A percentile compares a stretch with the other conserved stretches of the same genome.
Evolutionary conservation across 1,140 invertebrate species (phyloP).

Genomic region (Zaprionus gabonicus): DNA sequence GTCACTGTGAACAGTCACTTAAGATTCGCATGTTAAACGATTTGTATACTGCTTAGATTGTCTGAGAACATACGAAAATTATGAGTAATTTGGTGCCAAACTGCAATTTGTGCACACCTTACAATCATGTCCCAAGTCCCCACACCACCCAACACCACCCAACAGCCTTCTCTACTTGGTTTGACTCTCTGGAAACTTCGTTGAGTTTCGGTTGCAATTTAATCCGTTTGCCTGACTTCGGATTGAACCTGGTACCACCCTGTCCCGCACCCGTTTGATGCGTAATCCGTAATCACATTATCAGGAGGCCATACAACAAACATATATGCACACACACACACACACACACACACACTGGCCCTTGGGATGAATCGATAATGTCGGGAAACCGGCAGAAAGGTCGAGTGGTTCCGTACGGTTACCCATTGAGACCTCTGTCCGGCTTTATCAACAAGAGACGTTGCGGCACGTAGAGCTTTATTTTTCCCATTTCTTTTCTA

Average conservation of each 20-base stretch:
- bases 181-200: background rate
- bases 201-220: background rate
- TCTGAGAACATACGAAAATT: background rate
- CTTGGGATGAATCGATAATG: constrained; percentile 34
- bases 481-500: constrained; percentile 23
- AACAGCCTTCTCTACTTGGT: background rate
- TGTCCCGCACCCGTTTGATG: background rate
- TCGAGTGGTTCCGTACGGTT: constrained; percentile 1
- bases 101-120: background rate
- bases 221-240: background rate
- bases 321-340: background rate
- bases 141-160: background rate
- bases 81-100: background rate
- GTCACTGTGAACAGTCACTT: background rate
- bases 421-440: background rate
- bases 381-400: constrained; percentile 6
- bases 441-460: constrained; percentile 11
- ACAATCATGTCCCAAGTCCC: background rate
- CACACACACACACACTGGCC: background rate
- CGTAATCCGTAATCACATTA: constrained; percentile 7
- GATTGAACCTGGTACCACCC: background rate
- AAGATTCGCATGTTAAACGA: background rate
- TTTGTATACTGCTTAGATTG: background rate
- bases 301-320: constrained; percentile 1
- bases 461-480: constrained; percentile 13